Percentiles rank a stretch among this genome's conserved stretches.
phyloP scores from a whole-genome alignment of 2,797 vertebrate genomes.

The Catharus ustulatus region DNA sequence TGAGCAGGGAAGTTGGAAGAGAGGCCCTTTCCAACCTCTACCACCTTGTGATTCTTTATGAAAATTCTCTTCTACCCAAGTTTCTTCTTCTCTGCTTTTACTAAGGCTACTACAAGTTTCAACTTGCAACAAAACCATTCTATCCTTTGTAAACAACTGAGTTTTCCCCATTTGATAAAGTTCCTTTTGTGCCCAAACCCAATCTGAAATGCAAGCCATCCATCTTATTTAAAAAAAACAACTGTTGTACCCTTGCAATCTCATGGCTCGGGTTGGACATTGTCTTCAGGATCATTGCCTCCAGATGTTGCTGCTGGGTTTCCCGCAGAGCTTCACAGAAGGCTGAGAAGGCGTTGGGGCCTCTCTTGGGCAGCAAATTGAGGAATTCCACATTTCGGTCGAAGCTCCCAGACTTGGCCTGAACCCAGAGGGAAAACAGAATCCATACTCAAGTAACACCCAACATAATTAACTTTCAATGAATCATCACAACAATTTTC shows the following conservation, averaged over 20 bases:
- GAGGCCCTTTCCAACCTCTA: neutral
- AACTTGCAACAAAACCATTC: neutral
- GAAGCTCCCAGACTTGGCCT: constrained; percentile 76
- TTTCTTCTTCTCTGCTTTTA: neutral
- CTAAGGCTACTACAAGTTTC: neutral
- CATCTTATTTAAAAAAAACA: neutral
- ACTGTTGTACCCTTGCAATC: constrained; percentile 41
- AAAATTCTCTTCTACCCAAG: neutral
- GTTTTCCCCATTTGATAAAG: neutral
- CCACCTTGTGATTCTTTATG: neutral
- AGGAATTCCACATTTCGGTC: constrained; percentile 82
- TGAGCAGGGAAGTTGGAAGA: neutral
- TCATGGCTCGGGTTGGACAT: neutral
- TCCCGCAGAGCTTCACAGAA: constrained; percentile 88
- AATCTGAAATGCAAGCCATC: neutral
- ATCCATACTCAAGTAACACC: neutral
- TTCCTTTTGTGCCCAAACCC: neutral
- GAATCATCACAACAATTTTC: neutral
- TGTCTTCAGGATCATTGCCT: constrained; percentile 77
- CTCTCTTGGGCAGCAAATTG: constrained; percentile 88
- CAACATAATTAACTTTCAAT: neutral
- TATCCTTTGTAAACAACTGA: neutral
- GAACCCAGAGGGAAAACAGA: neutral
- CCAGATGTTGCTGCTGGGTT: constrained; percentile 90
- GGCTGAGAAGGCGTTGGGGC: constrained; percentile 87